Evolutionary conservation across 2,797 vertebrate genomes (phyloP).

Genomic region (Hydrocynus forskahlii): DNA sequence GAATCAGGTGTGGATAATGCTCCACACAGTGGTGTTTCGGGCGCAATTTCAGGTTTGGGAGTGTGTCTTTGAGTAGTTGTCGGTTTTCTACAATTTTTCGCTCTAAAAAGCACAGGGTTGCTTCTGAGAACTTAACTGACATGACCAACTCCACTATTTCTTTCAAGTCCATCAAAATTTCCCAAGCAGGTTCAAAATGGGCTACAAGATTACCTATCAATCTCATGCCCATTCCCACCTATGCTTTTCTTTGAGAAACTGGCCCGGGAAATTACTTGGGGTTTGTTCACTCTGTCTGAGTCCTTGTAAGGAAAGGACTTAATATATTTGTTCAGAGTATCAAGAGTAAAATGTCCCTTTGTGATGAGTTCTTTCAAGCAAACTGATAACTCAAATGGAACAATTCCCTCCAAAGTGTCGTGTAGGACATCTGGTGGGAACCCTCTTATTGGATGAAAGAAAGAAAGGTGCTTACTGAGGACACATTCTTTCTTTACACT

Average conservation of each 20-base stretch:
- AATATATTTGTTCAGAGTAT: conserved; percentile 24
- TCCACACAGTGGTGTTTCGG: conserved; percentile 34
- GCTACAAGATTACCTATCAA: not conserved
- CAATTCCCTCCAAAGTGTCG: conserved; percentile 34
- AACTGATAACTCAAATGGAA: conserved; percentile 23
- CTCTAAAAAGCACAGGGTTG: conserved; percentile 4
- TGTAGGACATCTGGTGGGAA: conserved; percentile 26
- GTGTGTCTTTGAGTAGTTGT: not conserved
- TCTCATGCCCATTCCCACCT: conserved; percentile 25
- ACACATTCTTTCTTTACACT: conserved; percentile 6
- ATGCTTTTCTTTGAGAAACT: not conserved
- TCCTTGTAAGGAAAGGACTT: conserved; percentile 36
- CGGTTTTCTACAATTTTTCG: conserved; percentile 6
- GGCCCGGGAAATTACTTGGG: not conserved
- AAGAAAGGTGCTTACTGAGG: not conserved
- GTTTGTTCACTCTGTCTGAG: conserved; percentile 40
- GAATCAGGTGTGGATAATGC: conserved; percentile 8
- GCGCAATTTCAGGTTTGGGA: not conserved
- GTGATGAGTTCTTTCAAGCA: conserved; percentile 16
- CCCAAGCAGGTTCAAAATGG: not conserved
- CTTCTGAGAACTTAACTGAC: not conserved
- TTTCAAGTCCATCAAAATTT: conserved; percentile 21
- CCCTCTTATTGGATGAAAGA: conserved; percentile 5
- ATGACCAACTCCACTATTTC: not conserved
- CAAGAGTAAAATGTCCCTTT: conserved; percentile 21